phyloP scores from a whole-genome alignment of 2,888 invertebrate genomes.

The Lymantria dispar region DNA sequence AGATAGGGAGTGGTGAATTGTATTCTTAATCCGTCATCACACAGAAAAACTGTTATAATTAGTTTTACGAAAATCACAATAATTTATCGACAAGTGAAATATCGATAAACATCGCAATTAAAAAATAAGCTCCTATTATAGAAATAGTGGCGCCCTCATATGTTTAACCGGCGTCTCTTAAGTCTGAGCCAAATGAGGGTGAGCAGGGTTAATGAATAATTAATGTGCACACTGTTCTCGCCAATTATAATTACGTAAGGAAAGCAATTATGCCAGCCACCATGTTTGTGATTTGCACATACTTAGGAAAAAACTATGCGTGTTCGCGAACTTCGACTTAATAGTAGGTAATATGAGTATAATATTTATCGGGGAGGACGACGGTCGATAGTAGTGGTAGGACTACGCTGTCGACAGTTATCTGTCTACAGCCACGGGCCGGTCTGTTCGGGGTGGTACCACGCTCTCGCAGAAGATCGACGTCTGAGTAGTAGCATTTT shows the following conservation, averaged over 20 bases:
- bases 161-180: constrained; percentile 70
- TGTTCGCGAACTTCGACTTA: constrained; percentile 16
- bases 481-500: no score
- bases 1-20: no score
- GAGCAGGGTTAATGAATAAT: constrained; percentile 73
- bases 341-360: background rate
- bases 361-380: no score
- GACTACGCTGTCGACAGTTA: no score
- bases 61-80: background rate
- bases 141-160: constrained; percentile 59
- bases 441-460: no score
- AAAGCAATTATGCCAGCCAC: constrained; percentile 59
- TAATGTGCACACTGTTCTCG: constrained; percentile 72
- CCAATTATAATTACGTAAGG: constrained; percentile 78
- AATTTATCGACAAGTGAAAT: background rate
- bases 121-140: constrained; percentile 58
- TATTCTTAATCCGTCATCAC: no score
- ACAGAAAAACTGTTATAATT: no score
- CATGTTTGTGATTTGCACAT: constrained; percentile 35
- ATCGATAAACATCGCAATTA: constrained; percentile 36
- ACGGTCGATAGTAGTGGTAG: no score
- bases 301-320: constrained; percentile 36
- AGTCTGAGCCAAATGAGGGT: constrained; percentile 69
- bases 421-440: no score
- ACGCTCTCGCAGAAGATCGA: no score